These are phyloP conservation scores for Marronus borbonicus DNA, from an alignment of 2,888 invertebrate genomes.

Conservation along the genomic window DNA sequence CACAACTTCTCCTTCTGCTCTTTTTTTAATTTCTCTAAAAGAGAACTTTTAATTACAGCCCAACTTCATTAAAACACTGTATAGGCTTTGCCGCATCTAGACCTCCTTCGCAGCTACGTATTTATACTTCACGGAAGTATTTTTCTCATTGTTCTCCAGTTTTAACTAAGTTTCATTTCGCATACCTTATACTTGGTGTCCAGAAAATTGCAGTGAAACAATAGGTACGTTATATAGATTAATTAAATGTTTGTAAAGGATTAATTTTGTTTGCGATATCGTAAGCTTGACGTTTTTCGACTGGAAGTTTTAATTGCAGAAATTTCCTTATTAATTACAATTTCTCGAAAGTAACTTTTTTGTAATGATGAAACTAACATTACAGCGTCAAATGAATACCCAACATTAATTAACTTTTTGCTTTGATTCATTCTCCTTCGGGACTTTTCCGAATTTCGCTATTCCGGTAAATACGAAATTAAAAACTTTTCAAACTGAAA, in stretches of 20 bases:
- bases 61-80: slow-evolving; percentile 13
- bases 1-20: no score
- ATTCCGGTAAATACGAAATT: not conserved
- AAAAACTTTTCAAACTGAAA: not conserved
- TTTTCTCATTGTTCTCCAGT: slow-evolving; percentile 8
- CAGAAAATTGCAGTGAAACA: not conserved
- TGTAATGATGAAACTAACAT: slow-evolving; percentile 6
- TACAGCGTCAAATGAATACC: not conserved
- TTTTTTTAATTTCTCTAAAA: not conserved
- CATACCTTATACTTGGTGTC: not conserved
- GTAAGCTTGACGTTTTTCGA: slow-evolving; percentile 1
- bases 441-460: no score
- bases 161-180: not conserved
- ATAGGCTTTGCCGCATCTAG: not conserved
- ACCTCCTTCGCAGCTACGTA: not conserved
- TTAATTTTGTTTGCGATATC: slow-evolving; percentile 35
- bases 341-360: not conserved
- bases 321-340: slow-evolving; percentile 30
- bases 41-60: slow-evolving; percentile 23
- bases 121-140: not conserved
- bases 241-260: slow-evolving; percentile 32
- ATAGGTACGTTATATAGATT: not conserved
- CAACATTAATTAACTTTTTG: slow-evolving; percentile 25
- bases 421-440: not conserved
- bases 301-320: slow-evolving; percentile 36